Conservation (phyloP, 2,888 invertebrate species). For the Ennomos erosarius region DNA sequence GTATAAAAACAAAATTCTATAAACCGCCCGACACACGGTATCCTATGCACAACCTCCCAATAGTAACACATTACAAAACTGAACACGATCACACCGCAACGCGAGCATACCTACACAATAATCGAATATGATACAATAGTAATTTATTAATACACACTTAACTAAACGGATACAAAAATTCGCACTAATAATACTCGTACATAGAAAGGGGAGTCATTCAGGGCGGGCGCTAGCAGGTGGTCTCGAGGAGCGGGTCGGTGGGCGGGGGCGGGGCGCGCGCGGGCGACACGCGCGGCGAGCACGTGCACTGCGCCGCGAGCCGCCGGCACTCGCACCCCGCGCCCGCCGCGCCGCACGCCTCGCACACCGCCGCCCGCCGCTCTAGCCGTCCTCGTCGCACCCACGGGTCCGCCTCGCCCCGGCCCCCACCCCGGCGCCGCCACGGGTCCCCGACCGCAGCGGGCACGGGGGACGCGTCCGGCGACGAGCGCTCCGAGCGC, state of each 20-base stretch:
- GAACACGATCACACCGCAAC: constrained; percentile 64
- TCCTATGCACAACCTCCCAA: constrained; percentile 73
- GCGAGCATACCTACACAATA: constrained; percentile 53
- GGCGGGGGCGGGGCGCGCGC: constrained; percentile 54
- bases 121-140: constrained; percentile 75
- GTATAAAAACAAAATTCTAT: constrained; percentile 41
- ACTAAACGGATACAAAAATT: constrained; percentile 79
- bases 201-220: constrained; percentile 45
- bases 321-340: constrained; percentile 59
- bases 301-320: constrained; percentile 50
- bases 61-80: constrained; percentile 62
- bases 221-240: constrained; percentile 64
- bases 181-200: constrained; percentile 81
- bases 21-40: constrained; percentile 43
- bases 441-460: constrained; percentile 60
- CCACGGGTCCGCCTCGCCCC: constrained; percentile 55
- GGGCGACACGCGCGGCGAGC: constrained; percentile 52
- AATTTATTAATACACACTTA: constrained; percentile 79
- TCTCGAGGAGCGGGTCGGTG: constrained; percentile 73
- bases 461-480: constrained; percentile 56
- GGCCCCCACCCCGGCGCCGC: constrained; percentile 54
- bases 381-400: constrained; percentile 44
- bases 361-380: constrained; percentile 48
- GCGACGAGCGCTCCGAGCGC: constrained; percentile 56
- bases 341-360: constrained; percentile 51